Evolutionary conservation across 2,797 vertebrate species (phyloP), one percentile per base, ranked within the genome.

Genomic region (Saguinus oedipus): DNA sequence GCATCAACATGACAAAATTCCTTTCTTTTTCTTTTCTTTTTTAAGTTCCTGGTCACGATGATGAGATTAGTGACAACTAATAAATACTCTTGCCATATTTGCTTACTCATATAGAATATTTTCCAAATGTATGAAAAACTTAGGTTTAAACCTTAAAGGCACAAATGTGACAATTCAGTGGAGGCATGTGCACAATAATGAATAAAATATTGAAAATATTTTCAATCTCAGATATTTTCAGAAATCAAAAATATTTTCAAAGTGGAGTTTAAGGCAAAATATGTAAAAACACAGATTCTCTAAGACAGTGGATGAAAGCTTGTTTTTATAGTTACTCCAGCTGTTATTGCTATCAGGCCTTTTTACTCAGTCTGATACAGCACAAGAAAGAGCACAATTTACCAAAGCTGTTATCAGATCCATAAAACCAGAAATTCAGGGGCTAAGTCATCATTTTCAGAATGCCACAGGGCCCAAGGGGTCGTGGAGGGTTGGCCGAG

Each of bases 11-110:
- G 94, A 93, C 85, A 86, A 90, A 27, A 78, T 39, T 75, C 57
- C 46, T 79, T 59, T 79, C 11, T 33, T n/a, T 36, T 3, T 61
- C n/a, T 33, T 59, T 88, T 83, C 50, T 48, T 68, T 46, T 3
- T 57, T 36, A 22, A 87, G 76, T 93, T 95, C 30, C 53, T 75
- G 79, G 70, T 97, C 96, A 96, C 94, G 94, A 97, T 96, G 88
- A 96, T 94, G 91, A 97, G 96, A 98, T 98, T 98, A 98, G 96
- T 74, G 96, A 68, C 93, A 90, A 96, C 98, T 97, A 98, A 98
- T 98, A 98, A 95, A 96, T 88, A 89, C 84, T 98, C 94, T 97
- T 97, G 96, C 64, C 57, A 88, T 95, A 81, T 96, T 96, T 97
- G 96, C 98, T 98, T 98, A 97, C 98, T 98, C 82, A 96, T 90